phyloP scores from a whole-genome alignment of 2,888 invertebrate species.

The Odiellus spinosus region DNA sequence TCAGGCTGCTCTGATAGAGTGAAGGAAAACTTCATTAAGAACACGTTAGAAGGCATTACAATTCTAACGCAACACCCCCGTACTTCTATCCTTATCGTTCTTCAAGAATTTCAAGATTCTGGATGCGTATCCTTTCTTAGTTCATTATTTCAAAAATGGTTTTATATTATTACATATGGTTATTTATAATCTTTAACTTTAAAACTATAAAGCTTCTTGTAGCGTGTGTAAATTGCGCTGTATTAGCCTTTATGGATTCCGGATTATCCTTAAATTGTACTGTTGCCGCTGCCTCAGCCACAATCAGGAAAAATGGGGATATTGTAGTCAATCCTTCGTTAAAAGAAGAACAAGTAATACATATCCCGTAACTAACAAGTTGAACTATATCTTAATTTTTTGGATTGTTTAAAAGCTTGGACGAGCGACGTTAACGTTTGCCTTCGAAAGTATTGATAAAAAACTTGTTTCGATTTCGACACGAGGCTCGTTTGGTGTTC shows the following conservation, averaged over 20 bases:
- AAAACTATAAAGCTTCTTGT: conserved; percentile 40
- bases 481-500: not conserved
- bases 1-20: conserved; percentile 52
- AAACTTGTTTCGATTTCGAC: not conserved
- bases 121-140: conserved; percentile 44
- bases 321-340: conserved; percentile 46
- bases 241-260: conserved; percentile 63
- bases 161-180: too few relatives aligned
- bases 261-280: conserved; percentile 67
- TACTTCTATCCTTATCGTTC: conserved; percentile 54
- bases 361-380: not conserved
- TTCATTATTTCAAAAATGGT: too few relatives aligned
- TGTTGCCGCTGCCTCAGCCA: conserved; percentile 61
- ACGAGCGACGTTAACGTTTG: not conserved
- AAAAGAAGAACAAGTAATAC: conserved; percentile 31
- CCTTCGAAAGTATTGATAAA: not conserved
- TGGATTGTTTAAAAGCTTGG: not conserved
- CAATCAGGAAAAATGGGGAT: conserved; percentile 41
- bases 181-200: not conserved
- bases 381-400: not conserved
- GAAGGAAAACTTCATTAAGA: conserved; percentile 54
- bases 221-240: conserved; percentile 63
- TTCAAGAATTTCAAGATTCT: conserved; percentile 73
- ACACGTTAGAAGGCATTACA: conserved; percentile 58
- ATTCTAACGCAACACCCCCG: conserved; percentile 58